Conservation (phyloP, 2,888 invertebrate genomes). For the Volucella zonaria region DNA sequence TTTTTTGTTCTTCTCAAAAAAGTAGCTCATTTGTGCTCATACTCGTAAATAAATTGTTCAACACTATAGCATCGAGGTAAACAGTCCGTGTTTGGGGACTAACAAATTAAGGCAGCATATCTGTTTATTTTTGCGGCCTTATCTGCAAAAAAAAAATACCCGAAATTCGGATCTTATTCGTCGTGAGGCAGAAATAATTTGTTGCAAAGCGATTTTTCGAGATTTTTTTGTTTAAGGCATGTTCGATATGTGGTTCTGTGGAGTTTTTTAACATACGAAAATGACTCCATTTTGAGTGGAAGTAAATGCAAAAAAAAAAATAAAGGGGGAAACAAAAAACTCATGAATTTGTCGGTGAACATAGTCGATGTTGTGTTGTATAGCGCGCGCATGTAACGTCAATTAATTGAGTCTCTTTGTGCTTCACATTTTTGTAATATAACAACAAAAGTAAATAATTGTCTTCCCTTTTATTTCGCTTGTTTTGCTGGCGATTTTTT, state of each 20-base stretch:
- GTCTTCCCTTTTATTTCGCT: constrained; percentile 39
- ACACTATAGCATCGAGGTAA: constrained; percentile 36
- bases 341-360: too few species aligned
- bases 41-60: constrained; percentile 57
- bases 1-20: too few species aligned
- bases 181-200: constrained; percentile 22
- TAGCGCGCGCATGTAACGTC: constrained; percentile 25
- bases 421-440: constrained; percentile 50
- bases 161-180: not conserved
- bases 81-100: constrained; percentile 44
- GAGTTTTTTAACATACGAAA: constrained; percentile 22
- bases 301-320: not conserved
- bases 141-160: constrained; percentile 40
- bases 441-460: constrained; percentile 60
- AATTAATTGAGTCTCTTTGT: constrained; percentile 45
- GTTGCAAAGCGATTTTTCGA: constrained; percentile 6
- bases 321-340: too few species aligned
- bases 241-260: constrained; percentile 18
- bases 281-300: constrained; percentile 44
- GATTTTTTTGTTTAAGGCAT: constrained; percentile 6
- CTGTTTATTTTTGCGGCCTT: constrained; percentile 42
- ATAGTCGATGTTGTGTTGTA: constrained; percentile 2
- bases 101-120: constrained; percentile 58
- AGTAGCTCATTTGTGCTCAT: constrained; percentile 12
- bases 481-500: not conserved